Evolutionary conservation across 2,888 invertebrate genomes (phyloP), one percentile per base, ranked within the genome.

Genomic region (Ariolimax columbianus): DNA sequence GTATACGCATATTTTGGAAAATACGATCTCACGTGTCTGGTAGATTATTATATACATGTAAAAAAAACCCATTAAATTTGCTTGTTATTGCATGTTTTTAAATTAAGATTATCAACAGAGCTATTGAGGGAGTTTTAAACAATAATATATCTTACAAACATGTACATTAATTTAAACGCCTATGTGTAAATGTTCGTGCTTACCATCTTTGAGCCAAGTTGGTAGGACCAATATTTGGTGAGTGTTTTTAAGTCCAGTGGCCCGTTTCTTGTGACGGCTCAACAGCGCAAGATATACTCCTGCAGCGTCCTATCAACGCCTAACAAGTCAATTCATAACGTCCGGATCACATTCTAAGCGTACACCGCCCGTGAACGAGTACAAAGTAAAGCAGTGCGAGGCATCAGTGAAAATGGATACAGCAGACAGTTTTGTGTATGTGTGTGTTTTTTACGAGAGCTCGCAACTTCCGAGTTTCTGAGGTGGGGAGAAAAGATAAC

Each of bases 191-290:
- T 66, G 66, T n/a, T 14, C 14, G n/a, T 30, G 30, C 72, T 72
- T 72, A 72, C 72, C 72, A 72, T 72, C 40, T 38, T 66, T 55
- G 38, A 40, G 38, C 40, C 40, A 38, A 63, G 63, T 63, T 38
- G 23, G 26, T 1, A 40, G 72, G 38, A 70, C 70, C 40, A 26
- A 6, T 40, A 72, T 26, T 3, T 3, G 55, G 3, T 26, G 40
- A 40, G 72, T 40, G 72, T 72, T 72, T 23, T 72, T 14, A 40
- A 72, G 19, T 40, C 40, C 19, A 26, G 40, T 26, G 38, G 36
- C 9, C 40, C 72, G 72, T 26, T 40, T 26, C 19, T 40, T 26
- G 72, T 72, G 72, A 38, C 72, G 17, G 26, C 55, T 55, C 55
- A 55, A 23, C 72, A 26, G 19, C 26, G 14, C 26, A 72, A 26